A percentile compares a stretch with the other conserved stretches of the same genome.
Evolutionary conservation across 2,113 vertebrate genomes (phyloP).

Genomic region (Phrynosoma platyrhinos): DNA sequence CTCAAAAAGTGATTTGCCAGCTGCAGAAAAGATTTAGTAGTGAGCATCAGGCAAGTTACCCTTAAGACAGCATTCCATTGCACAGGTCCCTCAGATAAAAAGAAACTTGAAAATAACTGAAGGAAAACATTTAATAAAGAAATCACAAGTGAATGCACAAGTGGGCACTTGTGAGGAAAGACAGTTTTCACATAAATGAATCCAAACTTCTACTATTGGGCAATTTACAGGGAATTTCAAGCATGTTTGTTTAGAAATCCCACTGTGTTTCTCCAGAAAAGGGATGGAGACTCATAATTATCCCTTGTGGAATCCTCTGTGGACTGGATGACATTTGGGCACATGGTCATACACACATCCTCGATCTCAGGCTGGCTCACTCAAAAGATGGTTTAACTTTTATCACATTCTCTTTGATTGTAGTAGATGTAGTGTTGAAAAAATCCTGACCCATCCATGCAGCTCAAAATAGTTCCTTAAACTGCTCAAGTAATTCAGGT

Average conservation of each 20-base stretch:
- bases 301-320: too few relatives aligned
- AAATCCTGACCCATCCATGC: too few relatives aligned
- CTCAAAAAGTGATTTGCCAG: background rate
- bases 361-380: background rate
- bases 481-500: too few relatives aligned
- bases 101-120: background rate
- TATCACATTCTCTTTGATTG: background rate
- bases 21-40: background rate
- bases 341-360: too few relatives aligned
- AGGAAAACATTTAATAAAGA: background rate
- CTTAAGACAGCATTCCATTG: background rate
- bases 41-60: background rate
- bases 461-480: too few relatives aligned
- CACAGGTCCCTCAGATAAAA: background rate
- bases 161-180: background rate
- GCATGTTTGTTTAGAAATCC: background rate
- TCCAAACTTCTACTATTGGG: background rate
- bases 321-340: too few relatives aligned
- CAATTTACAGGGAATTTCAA: background rate
- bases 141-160: background rate
- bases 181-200: background rate
- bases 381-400: background rate
- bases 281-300: too few relatives aligned
- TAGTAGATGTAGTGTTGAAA: background rate
- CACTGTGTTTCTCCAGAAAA: too few relatives aligned